phyloP scores from a whole-genome alignment of 2,888 invertebrate species.

The Orthosia cruda region DNA sequence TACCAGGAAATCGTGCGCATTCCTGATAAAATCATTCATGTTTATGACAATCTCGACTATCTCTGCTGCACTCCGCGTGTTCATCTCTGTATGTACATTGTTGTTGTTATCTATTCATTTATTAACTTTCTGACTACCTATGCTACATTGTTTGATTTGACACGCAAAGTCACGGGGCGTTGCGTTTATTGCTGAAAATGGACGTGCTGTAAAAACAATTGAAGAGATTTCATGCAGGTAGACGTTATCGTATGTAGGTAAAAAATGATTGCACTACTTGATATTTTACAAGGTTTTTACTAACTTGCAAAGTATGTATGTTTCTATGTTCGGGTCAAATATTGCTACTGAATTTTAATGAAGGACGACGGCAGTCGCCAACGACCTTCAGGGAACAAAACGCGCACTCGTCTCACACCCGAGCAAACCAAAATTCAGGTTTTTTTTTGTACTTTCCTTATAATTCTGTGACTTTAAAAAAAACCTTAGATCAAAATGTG shows the following conservation, averaged over 20 bases:
- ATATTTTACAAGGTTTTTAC: no score
- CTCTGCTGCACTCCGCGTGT: conserved; percentile 19
- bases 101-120: conserved; percentile 26
- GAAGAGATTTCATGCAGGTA: not conserved
- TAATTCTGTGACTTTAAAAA: no score
- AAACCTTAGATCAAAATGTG: no score
- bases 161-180: conserved; percentile 30
- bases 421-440: no score
- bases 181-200: conserved; percentile 6
- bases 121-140: conserved; percentile 23
- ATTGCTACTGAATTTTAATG: no score
- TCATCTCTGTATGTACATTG: conserved; percentile 3
- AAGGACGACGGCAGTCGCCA: no score
- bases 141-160: conserved; percentile 1
- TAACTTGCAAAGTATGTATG: no score
- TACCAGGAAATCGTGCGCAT: conserved; percentile 6
- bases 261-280: no score
- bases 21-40: conserved; percentile 13
- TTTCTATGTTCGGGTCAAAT: no score
- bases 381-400: no score
- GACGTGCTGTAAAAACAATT: not conserved
- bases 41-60: not conserved
- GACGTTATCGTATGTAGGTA: not conserved
- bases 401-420: no score
- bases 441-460: no score